phyloP scores from a whole-genome alignment of 1,140 invertebrate species.

The Drosophila subobscura region DNA sequence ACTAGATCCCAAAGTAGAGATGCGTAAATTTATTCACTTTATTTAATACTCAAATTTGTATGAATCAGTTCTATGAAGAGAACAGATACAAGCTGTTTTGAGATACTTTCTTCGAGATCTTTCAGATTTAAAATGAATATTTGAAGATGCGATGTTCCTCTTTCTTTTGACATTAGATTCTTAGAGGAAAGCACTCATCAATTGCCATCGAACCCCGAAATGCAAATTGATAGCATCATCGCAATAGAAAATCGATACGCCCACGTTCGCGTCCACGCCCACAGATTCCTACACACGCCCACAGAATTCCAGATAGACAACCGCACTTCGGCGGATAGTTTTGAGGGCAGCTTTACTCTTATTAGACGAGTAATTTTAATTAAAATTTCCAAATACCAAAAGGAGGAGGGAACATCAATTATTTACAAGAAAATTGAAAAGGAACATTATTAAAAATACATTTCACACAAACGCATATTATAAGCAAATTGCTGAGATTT shows the following conservation, averaged over 20 bases:
- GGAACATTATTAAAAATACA: slow-evolving; percentile 32
- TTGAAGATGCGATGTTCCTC: not conserved
- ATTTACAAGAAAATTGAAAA: slow-evolving; percentile 18
- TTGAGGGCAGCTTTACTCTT: not conserved
- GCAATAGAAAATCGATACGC: slow-evolving; percentile 22
- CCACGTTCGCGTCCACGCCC: too few relatives aligned
- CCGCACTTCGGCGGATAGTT: slow-evolving; percentile 18
- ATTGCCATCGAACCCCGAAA: not conserved
- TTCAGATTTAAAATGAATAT: not conserved
- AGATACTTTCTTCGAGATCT: too few relatives aligned
- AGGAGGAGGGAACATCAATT: not conserved
- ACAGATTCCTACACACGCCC: too few relatives aligned
- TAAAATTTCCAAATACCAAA: slow-evolving; percentile 22
- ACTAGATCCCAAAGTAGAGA: too few relatives aligned
- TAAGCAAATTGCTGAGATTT: not conserved
- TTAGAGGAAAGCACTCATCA: not conserved
- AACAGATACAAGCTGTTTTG: too few relatives aligned
- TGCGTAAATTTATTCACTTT: too few relatives aligned
- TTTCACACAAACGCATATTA: slow-evolving; percentile 11
- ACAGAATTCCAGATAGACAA: not conserved
- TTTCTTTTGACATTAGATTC: not conserved
- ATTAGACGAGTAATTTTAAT: slow-evolving; percentile 42
- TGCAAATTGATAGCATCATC: slow-evolving; percentile 29
- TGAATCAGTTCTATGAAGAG: too few relatives aligned
- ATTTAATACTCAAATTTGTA: too few relatives aligned